Conservation (phyloP, 1,140 invertebrate species). For the Galleria mellonella region DNA sequence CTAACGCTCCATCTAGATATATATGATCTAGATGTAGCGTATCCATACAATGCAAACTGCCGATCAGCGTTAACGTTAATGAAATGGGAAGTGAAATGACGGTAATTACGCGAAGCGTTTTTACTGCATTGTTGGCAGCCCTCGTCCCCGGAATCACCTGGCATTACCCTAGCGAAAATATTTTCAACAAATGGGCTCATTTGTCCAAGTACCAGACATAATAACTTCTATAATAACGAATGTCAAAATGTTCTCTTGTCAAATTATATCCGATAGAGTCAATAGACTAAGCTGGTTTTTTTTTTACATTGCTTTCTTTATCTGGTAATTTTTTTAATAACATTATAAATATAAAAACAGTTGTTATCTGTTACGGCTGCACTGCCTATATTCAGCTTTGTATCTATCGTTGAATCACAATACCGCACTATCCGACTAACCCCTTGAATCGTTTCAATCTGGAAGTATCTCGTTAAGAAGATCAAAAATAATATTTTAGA, state of each 20-base stretch:
- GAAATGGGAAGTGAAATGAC: constrained; percentile 64
- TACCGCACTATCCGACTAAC: too few relatives aligned
- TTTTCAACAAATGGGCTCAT: constrained; percentile 60
- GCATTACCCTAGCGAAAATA: constrained; percentile 63
- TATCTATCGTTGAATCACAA: too few relatives aligned
- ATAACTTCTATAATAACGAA: constrained; percentile 58
- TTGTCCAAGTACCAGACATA: constrained; percentile 46
- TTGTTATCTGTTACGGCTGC: too few relatives aligned
- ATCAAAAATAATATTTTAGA: too few relatives aligned
- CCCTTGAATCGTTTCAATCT: too few relatives aligned
- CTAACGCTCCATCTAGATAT: too few relatives aligned
- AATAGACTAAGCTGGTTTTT: background rate
- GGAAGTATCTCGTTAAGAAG: too few relatives aligned
- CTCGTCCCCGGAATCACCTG: constrained; percentile 60
- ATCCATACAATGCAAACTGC: constrained; percentile 33
- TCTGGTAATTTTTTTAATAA: too few relatives aligned
- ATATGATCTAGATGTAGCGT: background rate
- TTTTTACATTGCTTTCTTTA: too few relatives aligned
- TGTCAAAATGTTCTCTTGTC: constrained; percentile 15
- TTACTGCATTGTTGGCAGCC: constrained; percentile 61
- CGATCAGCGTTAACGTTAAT: constrained; percentile 57
- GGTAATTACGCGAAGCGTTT: constrained; percentile 61
- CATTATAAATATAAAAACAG: too few relatives aligned
- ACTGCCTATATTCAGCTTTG: too few relatives aligned
- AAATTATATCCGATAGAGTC: too few relatives aligned